Percentiles rank a stretch among this genome's conserved stretches.
Evolutionary conservation across 2,888 invertebrate species (phyloP).

Genomic region (Perdita meconis): DNA sequence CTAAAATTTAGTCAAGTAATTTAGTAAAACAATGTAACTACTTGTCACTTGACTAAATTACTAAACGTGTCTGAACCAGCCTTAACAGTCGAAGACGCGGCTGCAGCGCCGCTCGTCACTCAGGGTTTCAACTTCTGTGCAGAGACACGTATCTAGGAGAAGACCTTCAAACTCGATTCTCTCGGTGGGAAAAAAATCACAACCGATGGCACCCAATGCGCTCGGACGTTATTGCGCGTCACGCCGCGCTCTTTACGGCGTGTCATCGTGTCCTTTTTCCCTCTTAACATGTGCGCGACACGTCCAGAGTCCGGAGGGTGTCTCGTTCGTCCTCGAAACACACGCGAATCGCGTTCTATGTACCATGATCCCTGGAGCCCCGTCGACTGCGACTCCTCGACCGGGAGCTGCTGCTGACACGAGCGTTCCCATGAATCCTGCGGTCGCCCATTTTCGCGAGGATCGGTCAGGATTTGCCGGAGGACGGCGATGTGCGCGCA

Average conservation of each 20-base stretch:
- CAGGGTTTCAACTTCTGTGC: neutral
- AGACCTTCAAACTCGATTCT: neutral
- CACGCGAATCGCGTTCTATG: too few relatives aligned
- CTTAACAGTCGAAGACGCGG: neutral
- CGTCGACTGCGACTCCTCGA: constrained; percentile 80
- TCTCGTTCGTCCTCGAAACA: too few relatives aligned
- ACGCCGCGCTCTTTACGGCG: too few relatives aligned
- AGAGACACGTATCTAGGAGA: neutral
- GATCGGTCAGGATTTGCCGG: too few relatives aligned
- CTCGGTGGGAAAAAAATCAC: too few relatives aligned
- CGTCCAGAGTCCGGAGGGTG: constrained; percentile 1
- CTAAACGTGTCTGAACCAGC: too few relatives aligned
- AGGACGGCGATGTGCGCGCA: constrained; percentile 19
- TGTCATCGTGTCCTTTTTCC: neutral
- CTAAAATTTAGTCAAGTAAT: too few relatives aligned
- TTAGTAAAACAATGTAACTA: too few relatives aligned
- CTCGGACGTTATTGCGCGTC: too few relatives aligned
- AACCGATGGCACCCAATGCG: too few relatives aligned
- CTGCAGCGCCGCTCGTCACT: neutral
- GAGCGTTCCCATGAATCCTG: constrained; percentile 73
- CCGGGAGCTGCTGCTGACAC: constrained; percentile 77
- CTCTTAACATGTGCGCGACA: constrained; percentile 1
- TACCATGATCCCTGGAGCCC: constrained; percentile 80
- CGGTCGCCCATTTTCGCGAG: constrained; percentile 76
- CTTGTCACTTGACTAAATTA: too few relatives aligned